Conservation (phyloP, 2,113 vertebrate species). For the Ictalurus furcatus region DNA sequence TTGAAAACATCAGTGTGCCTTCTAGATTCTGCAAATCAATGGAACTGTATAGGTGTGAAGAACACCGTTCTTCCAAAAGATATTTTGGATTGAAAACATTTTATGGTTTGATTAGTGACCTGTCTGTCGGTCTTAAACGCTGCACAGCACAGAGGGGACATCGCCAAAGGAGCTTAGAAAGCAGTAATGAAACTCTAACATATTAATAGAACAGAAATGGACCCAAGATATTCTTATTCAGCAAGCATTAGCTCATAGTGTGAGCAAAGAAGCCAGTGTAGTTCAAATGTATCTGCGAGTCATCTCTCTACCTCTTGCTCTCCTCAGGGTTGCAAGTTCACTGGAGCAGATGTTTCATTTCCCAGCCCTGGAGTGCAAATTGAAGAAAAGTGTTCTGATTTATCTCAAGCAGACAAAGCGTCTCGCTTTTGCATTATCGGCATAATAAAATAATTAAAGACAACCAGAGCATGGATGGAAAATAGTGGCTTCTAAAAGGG, state of each 20-base stretch:
- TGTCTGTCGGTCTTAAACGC: neutral
- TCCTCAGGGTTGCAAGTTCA: neutral
- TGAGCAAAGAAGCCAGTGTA: neutral
- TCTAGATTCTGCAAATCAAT: neutral
- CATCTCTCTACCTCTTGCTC: neutral
- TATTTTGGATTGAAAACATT: neutral
- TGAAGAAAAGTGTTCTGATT: slow-evolving; percentile 32
- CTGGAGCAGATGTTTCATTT: slow-evolving; percentile 43
- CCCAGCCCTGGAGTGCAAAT: neutral
- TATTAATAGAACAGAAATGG: neutral
- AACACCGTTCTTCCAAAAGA: neutral
- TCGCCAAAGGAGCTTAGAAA: neutral
- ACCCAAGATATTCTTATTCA: neutral
- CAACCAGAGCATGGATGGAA: slow-evolving; percentile 20
- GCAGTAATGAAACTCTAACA: neutral
- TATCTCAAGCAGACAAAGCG: slow-evolving; percentile 32
- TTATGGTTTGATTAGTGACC: neutral
- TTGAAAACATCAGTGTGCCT: neutral
- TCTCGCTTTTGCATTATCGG: slow-evolving; percentile 23
- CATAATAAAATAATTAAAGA: slow-evolving; percentile 43
- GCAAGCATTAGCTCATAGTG: neutral
- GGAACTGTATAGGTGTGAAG: neutral
- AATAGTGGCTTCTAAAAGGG: slow-evolving; percentile 25
- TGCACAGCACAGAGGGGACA: neutral
- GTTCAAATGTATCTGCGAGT: slow-evolving; percentile 33